These are phyloP conservation scores for Pseudorhombus dupliciocellatus DNA, from an alignment of 2,113 vertebrate species.

Conservation along the genomic window DNA sequence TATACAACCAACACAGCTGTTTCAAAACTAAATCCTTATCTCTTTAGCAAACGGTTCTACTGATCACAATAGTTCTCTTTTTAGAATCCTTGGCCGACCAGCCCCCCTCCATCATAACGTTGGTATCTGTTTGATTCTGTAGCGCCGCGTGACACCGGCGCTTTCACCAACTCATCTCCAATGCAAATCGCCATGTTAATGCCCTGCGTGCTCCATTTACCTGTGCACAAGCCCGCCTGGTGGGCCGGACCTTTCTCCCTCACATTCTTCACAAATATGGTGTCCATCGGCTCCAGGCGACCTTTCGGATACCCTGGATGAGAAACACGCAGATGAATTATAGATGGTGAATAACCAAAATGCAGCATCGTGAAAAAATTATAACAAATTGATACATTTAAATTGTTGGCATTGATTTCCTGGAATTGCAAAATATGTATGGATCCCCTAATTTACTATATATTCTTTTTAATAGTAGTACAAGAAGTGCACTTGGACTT, in stretches of 20 bases:
- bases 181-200: slow-evolving; percentile 45
- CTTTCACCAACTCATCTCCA: slow-evolving; percentile 44
- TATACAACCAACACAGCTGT: background rate
- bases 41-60: background rate
- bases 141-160: slow-evolving; percentile 8
- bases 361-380: too few relatives aligned
- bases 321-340: background rate
- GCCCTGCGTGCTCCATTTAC: slow-evolving; percentile 70
- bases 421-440: background rate
- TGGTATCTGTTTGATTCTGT: background rate
- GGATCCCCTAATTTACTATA: background rate
- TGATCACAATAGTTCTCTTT: background rate
- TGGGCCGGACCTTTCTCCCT: slow-evolving; percentile 93
- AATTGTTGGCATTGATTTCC: background rate
- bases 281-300: slow-evolving; percentile 97
- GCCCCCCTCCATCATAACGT: background rate
- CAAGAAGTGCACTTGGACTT: background rate
- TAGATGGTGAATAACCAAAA: background rate
- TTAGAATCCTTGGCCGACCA: background rate
- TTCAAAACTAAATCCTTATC: background rate
- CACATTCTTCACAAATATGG: slow-evolving; percentile 98
- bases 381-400: background rate
- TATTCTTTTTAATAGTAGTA: background rate
- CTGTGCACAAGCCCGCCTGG: slow-evolving; percentile 91
- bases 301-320: slow-evolving; percentile 76